phyloP scores from a whole-genome alignment of 2,888 invertebrate species.

The Nineta flava region DNA sequence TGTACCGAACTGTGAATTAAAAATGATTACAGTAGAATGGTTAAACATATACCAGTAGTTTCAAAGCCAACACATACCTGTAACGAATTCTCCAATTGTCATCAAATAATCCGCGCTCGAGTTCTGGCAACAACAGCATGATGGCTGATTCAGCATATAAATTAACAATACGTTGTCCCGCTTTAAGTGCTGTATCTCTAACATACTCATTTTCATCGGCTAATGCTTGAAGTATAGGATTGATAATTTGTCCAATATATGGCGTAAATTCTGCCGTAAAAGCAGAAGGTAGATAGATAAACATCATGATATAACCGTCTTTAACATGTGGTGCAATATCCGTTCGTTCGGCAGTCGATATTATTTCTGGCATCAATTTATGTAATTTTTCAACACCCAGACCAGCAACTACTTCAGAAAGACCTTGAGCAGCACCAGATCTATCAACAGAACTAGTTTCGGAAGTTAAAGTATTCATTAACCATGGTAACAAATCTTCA shows the following conservation, averaged over 20 bases:
- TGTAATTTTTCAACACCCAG: constrained; percentile 89
- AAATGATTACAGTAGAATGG: constrained; percentile 1
- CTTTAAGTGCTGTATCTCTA: constrained; percentile 88
- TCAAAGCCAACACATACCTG: constrained; percentile 16
- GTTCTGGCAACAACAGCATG: constrained; percentile 76
- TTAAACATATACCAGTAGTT: background rate
- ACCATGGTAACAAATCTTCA: constrained; percentile 92
- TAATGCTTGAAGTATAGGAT: constrained; percentile 89
- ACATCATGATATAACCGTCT: constrained; percentile 99
- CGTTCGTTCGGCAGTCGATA: constrained; percentile 79
- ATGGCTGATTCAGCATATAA: constrained; percentile 93
- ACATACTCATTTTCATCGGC: constrained; percentile 99
- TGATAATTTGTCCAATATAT: constrained; percentile 93
- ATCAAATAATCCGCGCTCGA: constrained; percentile 88
- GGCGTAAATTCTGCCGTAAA: constrained; percentile 91
- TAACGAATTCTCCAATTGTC: constrained; percentile 97
- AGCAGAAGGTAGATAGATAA: constrained; percentile 96
- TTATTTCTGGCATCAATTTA: constrained; percentile 95
- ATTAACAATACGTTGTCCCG: constrained; percentile 93
- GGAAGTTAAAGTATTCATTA: constrained; percentile 94
- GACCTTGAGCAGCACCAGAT: constrained; percentile 86
- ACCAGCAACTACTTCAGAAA: constrained; percentile 95
- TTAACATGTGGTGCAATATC: constrained; percentile 95
- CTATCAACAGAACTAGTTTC: constrained; percentile 90
- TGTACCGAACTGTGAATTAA: constrained; percentile 63